Base-by-base conservation (phyloP, 2,113 vertebrate genomes). In the Tyto alba region DNA sequence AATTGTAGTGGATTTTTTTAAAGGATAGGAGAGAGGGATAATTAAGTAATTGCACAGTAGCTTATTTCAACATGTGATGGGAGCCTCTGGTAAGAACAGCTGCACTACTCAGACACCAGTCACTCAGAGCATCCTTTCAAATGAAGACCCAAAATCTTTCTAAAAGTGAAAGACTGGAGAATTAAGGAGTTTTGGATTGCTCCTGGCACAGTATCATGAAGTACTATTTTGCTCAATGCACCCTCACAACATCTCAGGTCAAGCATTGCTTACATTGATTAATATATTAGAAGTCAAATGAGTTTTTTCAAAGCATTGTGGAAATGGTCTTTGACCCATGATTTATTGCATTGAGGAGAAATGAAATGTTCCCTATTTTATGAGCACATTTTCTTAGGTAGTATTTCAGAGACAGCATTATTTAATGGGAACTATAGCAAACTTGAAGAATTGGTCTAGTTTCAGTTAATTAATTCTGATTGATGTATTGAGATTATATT, bases 1-100 rank as follows among this genome's bases (percentile, higher is more conserved):
- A 79, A 96, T 93, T 13, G 11, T 83, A 56, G 60, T 63, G 89
- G 76, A 11, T 78, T 75, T 93, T 96, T 91, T 93, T 80, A 23
- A 92, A 38, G 95, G 77, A 16, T 92, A 89, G 92, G 83, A 34
- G 85, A 78, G 95, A 79, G 92, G 89, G 56, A 96, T 94, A 96
- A 96, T 96, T 89, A 95, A 95, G 95, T 93, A 94, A 96, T 95
- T 96, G 96, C 91, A 95, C 84, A 95, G 89, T 95, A 93, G 86
- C 84, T 95, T 95, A 79, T 94, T 96, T 79, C 89, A 84, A 64
- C 77, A 57, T 75, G 68, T 52, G 86, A 92, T 94, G 76, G 53
- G 77, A 96, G 92, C 76, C 89, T 96, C 57, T 96, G 86, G 90
- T 94, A 87, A 79, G 94, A 94, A 19, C 86, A 96, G 96, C 95